Percentiles rank a stretch among this genome's conserved stretches.
Evolutionary conservation across 2,797 vertebrate genomes (phyloP).

Genomic region (Crypturellus tataupa): DNA sequence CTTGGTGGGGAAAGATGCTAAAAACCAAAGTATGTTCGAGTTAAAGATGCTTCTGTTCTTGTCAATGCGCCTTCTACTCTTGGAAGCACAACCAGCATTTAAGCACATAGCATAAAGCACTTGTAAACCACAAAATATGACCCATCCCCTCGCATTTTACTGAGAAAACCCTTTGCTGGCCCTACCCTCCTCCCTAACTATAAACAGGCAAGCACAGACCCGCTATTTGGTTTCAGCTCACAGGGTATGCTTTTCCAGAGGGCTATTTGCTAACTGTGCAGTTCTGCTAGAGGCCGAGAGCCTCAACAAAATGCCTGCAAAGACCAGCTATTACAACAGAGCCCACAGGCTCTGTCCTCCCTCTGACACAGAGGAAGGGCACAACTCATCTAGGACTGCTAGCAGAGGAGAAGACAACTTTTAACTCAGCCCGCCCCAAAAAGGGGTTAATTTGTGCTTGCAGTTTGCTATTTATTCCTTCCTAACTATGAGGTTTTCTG

Average conservation of each 20-base stretch:
- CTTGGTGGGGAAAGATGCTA: accelerated
- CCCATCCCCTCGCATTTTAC: not conserved
- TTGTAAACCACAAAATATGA: accelerated
- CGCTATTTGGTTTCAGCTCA: not conserved
- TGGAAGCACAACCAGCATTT: not conserved
- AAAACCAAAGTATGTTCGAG: not conserved
- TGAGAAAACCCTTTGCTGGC: not conserved
- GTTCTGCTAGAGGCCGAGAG: not conserved
- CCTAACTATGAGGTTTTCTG: not conserved
- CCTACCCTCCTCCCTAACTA: not conserved
- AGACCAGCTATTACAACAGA: not conserved
- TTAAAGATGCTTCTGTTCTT: not conserved
- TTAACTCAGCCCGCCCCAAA: not conserved
- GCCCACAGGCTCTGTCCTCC: constrained; percentile 9
- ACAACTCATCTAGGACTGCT: not conserved
- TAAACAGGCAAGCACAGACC: not conserved
- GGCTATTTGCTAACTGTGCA: not conserved
- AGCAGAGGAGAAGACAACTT: not conserved
- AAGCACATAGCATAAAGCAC: not conserved
- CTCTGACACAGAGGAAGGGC: not conserved
- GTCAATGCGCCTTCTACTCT: not conserved
- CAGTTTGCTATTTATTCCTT: not conserved
- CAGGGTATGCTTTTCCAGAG: not conserved
- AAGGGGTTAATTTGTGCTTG: not conserved
- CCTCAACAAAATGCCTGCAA: not conserved